These are phyloP conservation scores for Mesorhabditis belari DNA, from an alignment of 2,888 invertebrate species.

Conservation along the genomic window DNA sequence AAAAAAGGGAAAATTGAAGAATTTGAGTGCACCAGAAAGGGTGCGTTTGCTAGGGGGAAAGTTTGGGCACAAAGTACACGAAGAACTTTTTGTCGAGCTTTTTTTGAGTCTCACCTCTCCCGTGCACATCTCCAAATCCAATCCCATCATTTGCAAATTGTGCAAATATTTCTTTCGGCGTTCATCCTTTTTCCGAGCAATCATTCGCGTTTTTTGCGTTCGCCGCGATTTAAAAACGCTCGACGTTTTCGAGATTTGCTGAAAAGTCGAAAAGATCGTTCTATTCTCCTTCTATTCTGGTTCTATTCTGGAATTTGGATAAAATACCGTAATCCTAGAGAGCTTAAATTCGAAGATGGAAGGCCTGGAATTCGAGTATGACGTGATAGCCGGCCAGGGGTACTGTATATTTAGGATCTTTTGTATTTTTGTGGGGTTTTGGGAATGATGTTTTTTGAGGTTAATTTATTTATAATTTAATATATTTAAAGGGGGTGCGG, in stretches of 20 bases:
- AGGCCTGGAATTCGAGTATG: no score
- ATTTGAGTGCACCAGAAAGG: no score
- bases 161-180: slow-evolving; percentile 32
- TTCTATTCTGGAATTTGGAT: slow-evolving; percentile 85
- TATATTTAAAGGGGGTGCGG: background rate
- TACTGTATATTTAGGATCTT: background rate
- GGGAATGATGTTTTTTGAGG: no score
- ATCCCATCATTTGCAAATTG: slow-evolving; percentile 25
- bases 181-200: slow-evolving; percentile 6
- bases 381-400: no score
- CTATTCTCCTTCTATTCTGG: slow-evolving; percentile 47
- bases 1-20: no score
- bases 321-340: slow-evolving; percentile 71
- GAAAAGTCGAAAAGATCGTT: no score
- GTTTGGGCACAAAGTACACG: no score
- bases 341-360: background rate
- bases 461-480: background rate
- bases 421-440: no score
- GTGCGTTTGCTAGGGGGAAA: no score
- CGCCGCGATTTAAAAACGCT: no score
- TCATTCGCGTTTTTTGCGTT: background rate
- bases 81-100: slow-evolving; percentile 7
- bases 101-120: slow-evolving; percentile 5
- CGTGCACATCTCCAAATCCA: slow-evolving; percentile 9
- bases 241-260: no score